phyloP scores from a whole-genome alignment of 2,113 vertebrate species.

The Agelaius phoeniceus region DNA sequence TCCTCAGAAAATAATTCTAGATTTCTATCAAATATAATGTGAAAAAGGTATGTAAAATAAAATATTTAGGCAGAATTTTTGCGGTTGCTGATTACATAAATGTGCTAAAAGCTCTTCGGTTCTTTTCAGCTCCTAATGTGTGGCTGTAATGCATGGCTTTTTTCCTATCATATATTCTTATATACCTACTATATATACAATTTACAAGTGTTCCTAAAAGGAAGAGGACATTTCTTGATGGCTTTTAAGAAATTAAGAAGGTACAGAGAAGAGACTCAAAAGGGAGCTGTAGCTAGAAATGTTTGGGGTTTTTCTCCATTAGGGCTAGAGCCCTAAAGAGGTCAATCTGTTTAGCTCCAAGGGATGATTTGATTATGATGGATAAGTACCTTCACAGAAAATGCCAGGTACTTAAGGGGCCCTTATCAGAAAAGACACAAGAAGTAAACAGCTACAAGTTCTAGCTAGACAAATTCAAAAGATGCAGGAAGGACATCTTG shows the following conservation, averaged over 20 bases:
- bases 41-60: background rate
- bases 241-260: background rate
- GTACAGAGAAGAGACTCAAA: background rate
- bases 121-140: background rate
- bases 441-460: conserved; percentile 16
- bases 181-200: background rate
- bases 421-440: conserved; percentile 22
- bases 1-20: background rate
- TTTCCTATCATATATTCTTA: background rate
- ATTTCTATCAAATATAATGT: background rate
- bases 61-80: background rate
- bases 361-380: conserved; percentile 50
- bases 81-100: background rate
- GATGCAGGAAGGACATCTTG: background rate
- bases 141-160: background rate
- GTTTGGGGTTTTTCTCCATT: background rate
- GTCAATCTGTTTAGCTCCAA: conserved; percentile 58
- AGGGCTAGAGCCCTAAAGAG: conserved; percentile 13
- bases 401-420: conserved; percentile 24
- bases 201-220: background rate
- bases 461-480: background rate
- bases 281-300: background rate
- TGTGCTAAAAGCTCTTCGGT: background rate
- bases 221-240: background rate
- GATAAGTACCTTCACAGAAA: conserved; percentile 52